Base-by-base conservation (phyloP, 2,113 vertebrate genomes). In the Leucoraja erinaceus region DNA sequence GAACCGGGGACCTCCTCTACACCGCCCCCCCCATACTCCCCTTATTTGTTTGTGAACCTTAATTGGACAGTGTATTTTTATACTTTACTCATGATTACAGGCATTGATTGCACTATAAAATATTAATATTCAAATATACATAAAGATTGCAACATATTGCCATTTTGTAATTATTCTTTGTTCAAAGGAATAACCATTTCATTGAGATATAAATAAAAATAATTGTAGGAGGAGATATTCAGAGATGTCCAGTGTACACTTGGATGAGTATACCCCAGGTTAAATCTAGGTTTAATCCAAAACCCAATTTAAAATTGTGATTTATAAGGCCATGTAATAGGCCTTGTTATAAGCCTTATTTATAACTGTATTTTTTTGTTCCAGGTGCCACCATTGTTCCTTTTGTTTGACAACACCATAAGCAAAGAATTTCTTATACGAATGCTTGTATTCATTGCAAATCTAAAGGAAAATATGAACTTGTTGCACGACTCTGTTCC, bases 391-490 rank as follows among this genome's bases (percentile, higher is more conserved):
- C 95, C 97, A 5, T 97, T 98, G 5, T 93, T 99, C 81, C 93
- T 98, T 92, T 95, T 99, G 93, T 97, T 97, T 95, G 98, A 98
- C 5, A 81, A 93, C 93, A 93, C 94, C 6, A 95, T 96, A 22
- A 95, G 96, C 93, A 95, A 95, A 77, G 95, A 97, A 0, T 95
- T 99, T 94, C 97, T 99, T 75, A 95, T 98, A 93, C 96, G 98
- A 93, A 96, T 96, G 61, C 95, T 99, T 93, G 96, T 59, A 0
- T 97, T 99, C 78, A 96, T 96, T 90, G 97, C 96, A 81, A 99
- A 99, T 94, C 94, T 99, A 94, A 97, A 96, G 93, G 96, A 95
- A 94, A 95, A 94, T 3, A 0, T 94, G 93, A 93, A 63, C 38
- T 68, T 72, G 90, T 28, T 74, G 33, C 68, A 47, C 8, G 7